Evolutionary conservation across 2,113 vertebrate genomes (phyloP), one percentile per base, ranked within the genome.

Genomic region (Saccopteryx leptura): DNA sequence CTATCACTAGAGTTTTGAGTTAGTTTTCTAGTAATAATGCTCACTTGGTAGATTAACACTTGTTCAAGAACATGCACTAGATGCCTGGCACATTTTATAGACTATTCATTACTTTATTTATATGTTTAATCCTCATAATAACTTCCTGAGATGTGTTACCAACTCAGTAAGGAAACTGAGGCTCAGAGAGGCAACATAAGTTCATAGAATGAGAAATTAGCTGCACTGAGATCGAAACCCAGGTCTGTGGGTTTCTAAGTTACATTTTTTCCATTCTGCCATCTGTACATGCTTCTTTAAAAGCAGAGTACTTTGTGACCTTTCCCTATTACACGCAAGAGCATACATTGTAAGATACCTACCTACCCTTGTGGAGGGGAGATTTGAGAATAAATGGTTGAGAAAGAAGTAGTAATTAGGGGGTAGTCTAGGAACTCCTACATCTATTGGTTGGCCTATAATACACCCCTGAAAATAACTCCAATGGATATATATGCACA

Each of bases 21-120:
- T 96, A 12, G 31, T 68, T 86, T 94, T 91, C 24, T 31, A 75
- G 52, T 84, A 88, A 54, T 63, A 63, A 58, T 31, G 19, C 85
- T 95, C 46, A 46, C 5, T 28, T 82, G 39, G 39, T n/a, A 94
- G 60, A 75, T 71, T 52, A 81, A 68, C 2, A 65, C 14, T 50
- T 82, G 18, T 72, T 74, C 39, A 39, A 39, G 39, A 92, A 84
- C 8, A 60, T 13, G 83, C 19, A 15, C 63, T 76, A 66, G 11
- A 61, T 81, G 12, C 12, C 61, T 84, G 52, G 54, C 15, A 15
- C 21, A 58, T 80, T 96, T 91, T 84, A 76, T 80, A 91, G 87
- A 80, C 12, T 58, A 26, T 33, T 81, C 58, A 46, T 68, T 56
- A 13, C 28, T 91, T 68, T 18, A 79, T 33, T 33, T 80, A 39